A percentile compares a stretch with the other conserved stretches of the same genome.
These are phyloP conservation scores for Andricus curvator DNA, from an alignment of 2,888 invertebrate species.

Conservation along the genomic window DNA sequence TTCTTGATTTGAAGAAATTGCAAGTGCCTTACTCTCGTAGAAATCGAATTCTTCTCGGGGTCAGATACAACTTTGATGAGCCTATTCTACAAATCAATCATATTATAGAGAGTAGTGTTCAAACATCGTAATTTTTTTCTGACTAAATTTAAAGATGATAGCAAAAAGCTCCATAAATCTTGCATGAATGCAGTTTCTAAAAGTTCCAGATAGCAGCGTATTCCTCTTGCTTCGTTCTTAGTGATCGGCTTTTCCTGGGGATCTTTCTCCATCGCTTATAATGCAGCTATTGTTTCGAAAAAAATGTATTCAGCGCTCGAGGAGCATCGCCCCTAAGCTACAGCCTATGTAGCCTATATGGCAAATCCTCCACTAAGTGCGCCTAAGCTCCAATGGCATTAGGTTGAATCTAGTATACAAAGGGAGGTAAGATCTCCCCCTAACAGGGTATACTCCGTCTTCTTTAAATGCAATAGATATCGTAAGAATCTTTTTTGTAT, in stretches of 20 bases:
- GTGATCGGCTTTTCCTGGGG: constrained; percentile 17
- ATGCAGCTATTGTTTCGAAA: too few species aligned
- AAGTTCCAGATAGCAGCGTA: background rate
- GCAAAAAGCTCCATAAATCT: constrained; percentile 43
- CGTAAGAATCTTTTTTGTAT: too few species aligned
- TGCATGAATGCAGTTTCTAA: constrained; percentile 47
- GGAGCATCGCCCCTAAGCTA: too few species aligned
- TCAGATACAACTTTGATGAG: constrained; percentile 22
- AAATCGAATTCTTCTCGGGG: constrained; percentile 35
- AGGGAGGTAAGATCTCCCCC: too few species aligned
- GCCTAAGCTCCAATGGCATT: too few species aligned
- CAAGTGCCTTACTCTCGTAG: constrained; percentile 28
- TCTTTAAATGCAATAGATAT: too few species aligned
- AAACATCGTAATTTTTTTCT: constrained; percentile 48
- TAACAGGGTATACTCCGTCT: too few species aligned
- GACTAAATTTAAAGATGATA: constrained; percentile 42
- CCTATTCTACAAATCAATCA: constrained; percentile 24
- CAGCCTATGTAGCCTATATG: too few species aligned
- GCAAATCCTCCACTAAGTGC: too few species aligned
- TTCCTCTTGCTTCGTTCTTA: constrained; percentile 30
- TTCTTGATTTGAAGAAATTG: constrained; percentile 15
- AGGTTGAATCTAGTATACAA: too few species aligned
- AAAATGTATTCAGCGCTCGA: too few species aligned
- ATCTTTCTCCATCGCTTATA: too few species aligned
- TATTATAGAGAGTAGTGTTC: constrained; percentile 15